Evolutionary conservation across 2,113 vertebrate genomes (phyloP).

Genomic region (Ahaetulla prasina): DNA sequence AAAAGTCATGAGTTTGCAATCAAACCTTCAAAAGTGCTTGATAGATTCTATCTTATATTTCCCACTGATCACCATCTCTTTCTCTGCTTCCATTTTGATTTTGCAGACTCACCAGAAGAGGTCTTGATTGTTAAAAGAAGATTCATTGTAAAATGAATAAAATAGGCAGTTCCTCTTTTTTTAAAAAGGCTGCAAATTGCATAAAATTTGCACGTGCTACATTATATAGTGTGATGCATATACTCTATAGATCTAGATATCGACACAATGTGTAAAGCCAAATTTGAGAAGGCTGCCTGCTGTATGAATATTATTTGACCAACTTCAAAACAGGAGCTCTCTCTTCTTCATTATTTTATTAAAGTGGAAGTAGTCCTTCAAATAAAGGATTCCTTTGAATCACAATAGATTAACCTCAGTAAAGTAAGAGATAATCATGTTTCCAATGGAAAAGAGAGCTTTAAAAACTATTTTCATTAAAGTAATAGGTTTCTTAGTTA

Average conservation of each 20-base stretch:
- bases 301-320: neutral
- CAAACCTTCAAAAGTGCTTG: neutral
- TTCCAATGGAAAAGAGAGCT: neutral
- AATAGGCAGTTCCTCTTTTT: neutral
- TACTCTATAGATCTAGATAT: neutral
- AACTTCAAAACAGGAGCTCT: neutral
- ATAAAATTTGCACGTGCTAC: neutral
- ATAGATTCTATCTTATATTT: conserved; percentile 31
- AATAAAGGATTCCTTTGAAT: neutral
- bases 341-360: neutral
- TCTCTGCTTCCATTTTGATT: conserved; percentile 1
- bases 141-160: conserved; percentile 7
- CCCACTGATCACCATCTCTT: conserved; percentile 31
- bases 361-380: neutral
- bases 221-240: neutral
- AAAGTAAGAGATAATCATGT: neutral
- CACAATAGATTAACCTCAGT: neutral
- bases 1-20: conserved; percentile 21
- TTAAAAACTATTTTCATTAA: neutral
- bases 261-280: neutral
- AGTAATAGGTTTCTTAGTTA: neutral
- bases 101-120: conserved; percentile 16
- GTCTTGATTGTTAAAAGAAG: conserved; percentile 46
- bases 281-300: neutral
- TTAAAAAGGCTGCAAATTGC: neutral